These are phyloP conservation scores for Homarus americanus DNA, from an alignment of 1,140 invertebrate species.

Conservation along the genomic window DNA sequence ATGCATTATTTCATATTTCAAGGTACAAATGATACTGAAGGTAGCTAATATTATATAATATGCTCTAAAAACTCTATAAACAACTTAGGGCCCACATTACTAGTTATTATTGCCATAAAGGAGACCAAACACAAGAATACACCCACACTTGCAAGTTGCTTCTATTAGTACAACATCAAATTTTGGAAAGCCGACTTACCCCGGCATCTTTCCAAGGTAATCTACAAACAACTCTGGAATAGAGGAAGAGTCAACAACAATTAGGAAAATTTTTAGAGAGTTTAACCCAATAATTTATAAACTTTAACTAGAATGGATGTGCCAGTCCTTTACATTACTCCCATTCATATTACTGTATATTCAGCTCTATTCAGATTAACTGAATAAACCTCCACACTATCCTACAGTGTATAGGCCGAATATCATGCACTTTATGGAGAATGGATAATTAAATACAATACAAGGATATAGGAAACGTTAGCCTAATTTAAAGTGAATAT, in stretches of 20 bases:
- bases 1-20: too few species aligned
- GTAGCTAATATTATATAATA: too few species aligned
- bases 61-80: not conserved
- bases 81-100: slow-evolving; percentile 14
- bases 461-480: not conserved
- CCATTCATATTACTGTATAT: not conserved
- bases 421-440: not conserved
- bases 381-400: not conserved
- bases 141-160: slow-evolving; percentile 56
- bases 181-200: slow-evolving; percentile 59
- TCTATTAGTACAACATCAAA: slow-evolving; percentile 59
- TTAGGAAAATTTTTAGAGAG: slow-evolving; percentile 26
- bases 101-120: slow-evolving; percentile 11
- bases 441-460: not conserved
- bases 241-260: slow-evolving; percentile 54
- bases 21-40: too few species aligned
- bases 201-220: slow-evolving; percentile 69
- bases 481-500: not conserved
- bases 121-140: slow-evolving; percentile 25
- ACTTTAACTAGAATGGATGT: not conserved
- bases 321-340: not conserved
- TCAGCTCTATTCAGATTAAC: not conserved
- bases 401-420: not conserved
- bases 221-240: slow-evolving; percentile 68
- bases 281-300: not conserved